These are phyloP conservation scores for Notoglanidium macrostoma DNA, from an alignment of 2,797 vertebrate species.

Conservation along the genomic window DNA sequence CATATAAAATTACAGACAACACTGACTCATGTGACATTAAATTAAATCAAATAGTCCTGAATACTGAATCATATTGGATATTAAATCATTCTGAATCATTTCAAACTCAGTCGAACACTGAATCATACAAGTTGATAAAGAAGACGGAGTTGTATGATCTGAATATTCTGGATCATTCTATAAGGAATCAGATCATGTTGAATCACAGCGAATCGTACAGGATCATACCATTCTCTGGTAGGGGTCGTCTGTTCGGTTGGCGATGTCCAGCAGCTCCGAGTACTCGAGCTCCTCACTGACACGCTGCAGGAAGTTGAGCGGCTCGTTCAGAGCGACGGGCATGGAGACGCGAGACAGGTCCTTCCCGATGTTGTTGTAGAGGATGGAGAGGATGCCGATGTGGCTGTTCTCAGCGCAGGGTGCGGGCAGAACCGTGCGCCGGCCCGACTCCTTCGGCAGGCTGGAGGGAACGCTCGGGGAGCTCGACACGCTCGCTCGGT, in stretches of 20 bases:
- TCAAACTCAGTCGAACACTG: background rate
- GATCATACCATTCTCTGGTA: slow-evolving; percentile 83
- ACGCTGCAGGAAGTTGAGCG: slow-evolving; percentile 80
- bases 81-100: background rate
- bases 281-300: slow-evolving; percentile 91
- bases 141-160: no score
- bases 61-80: background rate
- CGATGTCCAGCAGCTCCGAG: slow-evolving; percentile 81
- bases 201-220: background rate
- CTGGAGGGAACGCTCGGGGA: slow-evolving; percentile 52
- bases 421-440: slow-evolving; percentile 77
- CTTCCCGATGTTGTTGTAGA: slow-evolving; percentile 92
- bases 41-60: background rate
- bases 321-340: slow-evolving; percentile 83
- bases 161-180: no score
- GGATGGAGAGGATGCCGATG: slow-evolving; percentile 87
- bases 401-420: slow-evolving; percentile 78
- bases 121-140: background rate
- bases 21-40: background rate
- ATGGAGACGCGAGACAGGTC: slow-evolving; percentile 90
- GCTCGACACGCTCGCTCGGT: slow-evolving; percentile 66
- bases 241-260: slow-evolving; percentile 80
- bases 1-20: background rate
- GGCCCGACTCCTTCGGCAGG: slow-evolving; percentile 62
- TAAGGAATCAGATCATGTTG: no score